Percentiles rank a stretch among this genome's conserved stretches.
Evolutionary conservation across 1,140 invertebrate genomes (phyloP).

Genomic region (Antheraea mylitta): DNA sequence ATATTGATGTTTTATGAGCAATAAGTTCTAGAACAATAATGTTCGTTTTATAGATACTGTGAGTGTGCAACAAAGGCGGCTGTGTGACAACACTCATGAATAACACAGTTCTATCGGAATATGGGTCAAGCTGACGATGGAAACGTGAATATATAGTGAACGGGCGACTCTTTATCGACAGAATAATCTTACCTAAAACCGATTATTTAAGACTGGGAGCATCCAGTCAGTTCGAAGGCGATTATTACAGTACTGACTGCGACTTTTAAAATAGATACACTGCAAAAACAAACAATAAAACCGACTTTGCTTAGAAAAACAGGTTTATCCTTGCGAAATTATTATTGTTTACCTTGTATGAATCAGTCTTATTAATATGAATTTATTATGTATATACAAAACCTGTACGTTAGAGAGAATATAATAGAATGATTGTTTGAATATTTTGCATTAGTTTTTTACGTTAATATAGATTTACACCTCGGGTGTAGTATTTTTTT

Average conservation of each 20-base stretch:
- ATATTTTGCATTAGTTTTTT: too few relatives aligned
- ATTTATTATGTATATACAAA: too few relatives aligned
- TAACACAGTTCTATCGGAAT: conserved; percentile 60
- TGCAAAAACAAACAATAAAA: neutral
- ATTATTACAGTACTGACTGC: neutral
- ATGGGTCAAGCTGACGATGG: conserved; percentile 50
- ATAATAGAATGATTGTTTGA: too few relatives aligned
- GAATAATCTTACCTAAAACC: conserved; percentile 28
- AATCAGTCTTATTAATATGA: too few relatives aligned
- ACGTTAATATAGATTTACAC: too few relatives aligned
- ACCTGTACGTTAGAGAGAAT: too few relatives aligned
- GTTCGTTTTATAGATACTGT: neutral
- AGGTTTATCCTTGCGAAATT: neutral
- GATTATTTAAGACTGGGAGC: neutral
- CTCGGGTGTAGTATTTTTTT: too few relatives aligned
- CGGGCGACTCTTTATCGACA: conserved; percentile 15
- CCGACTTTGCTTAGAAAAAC: neutral
- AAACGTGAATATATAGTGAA: conserved; percentile 33
- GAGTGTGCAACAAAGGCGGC: conserved; percentile 13
- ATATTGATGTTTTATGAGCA: neutral
- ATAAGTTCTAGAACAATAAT: conserved; percentile 3
- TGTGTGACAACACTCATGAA: conserved; percentile 45
- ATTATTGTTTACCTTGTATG: neutral
- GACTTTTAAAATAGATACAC: neutral
- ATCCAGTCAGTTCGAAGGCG: neutral